A percentile compares a stretch with the other conserved stretches of the same genome.
phyloP scores from a whole-genome alignment of 2,113 vertebrate genomes.

The Cinclus mexicanus region DNA sequence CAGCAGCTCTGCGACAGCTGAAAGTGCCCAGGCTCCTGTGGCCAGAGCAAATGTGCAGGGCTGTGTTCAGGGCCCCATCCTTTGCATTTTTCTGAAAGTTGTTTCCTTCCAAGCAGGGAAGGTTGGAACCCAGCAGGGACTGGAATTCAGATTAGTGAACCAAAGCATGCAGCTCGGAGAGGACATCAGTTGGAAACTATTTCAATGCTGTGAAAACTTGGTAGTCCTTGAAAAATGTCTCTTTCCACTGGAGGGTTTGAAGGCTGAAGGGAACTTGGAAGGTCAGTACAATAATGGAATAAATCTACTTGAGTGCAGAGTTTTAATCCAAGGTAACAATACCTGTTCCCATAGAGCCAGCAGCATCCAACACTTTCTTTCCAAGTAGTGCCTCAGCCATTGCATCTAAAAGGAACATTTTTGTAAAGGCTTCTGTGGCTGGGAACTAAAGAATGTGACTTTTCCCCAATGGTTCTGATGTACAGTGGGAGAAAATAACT shows the following conservation, averaged over 20 bases:
- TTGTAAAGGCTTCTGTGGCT: constrained; percentile 21
- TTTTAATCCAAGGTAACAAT: neutral
- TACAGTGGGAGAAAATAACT: constrained; percentile 2
- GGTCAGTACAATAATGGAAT: neutral
- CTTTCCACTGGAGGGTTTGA: neutral
- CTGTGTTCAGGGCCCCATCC: neutral
- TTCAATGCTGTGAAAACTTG: neutral
- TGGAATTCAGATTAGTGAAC: constrained; percentile 47
- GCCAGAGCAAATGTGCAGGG: neutral
- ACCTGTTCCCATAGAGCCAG: neutral
- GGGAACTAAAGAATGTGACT: neutral
- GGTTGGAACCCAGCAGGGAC: constrained; percentile 36
- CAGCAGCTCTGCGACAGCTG: neutral
- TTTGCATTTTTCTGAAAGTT: neutral
- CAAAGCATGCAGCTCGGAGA: constrained; percentile 69
- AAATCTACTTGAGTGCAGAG: neutral
- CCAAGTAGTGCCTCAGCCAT: neutral
- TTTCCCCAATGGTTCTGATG: neutral
- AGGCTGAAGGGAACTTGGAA: neutral
- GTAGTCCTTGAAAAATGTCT: constrained; percentile 24
- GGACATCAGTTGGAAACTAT: constrained; percentile 15
- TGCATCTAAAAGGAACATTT: constrained; percentile 16
- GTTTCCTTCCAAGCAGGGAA: constrained; percentile 30
- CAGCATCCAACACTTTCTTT: neutral
- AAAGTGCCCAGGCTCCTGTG: neutral